Percentiles rank a stretch among this genome's conserved stretches.
Evolutionary conservation across 53 echinoderm and acorn worm genomes (phyloP).

Genomic region (Astropecten irregularis): DNA sequence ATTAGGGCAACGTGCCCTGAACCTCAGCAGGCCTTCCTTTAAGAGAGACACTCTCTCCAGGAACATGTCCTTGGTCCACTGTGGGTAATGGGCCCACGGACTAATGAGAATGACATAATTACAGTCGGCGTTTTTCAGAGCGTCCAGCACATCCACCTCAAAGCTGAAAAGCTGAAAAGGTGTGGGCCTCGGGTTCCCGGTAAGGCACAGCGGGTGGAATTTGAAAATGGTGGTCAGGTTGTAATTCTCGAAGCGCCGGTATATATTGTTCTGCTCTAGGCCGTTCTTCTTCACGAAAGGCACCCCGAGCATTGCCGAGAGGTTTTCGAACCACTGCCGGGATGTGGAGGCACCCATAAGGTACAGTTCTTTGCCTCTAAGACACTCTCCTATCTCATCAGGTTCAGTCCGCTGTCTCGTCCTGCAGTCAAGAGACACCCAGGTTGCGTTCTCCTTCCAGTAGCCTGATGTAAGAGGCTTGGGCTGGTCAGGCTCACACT

Average conservation of each 20-base stretch:
- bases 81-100: conserved; percentile 64
- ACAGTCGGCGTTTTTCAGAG: neutral
- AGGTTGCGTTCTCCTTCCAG: conserved; percentile 47
- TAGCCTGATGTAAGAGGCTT: conserved; percentile 48
- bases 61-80: conserved; percentile 51
- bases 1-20: conserved; percentile 38
- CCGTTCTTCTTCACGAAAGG: neutral
- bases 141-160: conserved; percentile 43
- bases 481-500: conserved; percentile 39
- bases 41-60: conserved; percentile 31
- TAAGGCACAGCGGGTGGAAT: conserved; percentile 49
- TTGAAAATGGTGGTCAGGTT: conserved; percentile 50
- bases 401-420: neutral
- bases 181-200: neutral
- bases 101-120: conserved; percentile 46
- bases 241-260: neutral
- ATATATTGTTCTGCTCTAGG: conserved; percentile 20
- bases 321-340: conserved; percentile 26
- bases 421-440: conserved; percentile 53
- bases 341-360: conserved; percentile 54
- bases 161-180: conserved; percentile 38
- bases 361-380: conserved; percentile 1
- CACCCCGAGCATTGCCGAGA: neutral
- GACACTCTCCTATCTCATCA: conserved; percentile 14
- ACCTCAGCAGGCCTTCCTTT: conserved; percentile 25